These are phyloP conservation scores for Epinotia nisella DNA, from an alignment of 2,888 invertebrate species.

Conservation along the genomic window DNA sequence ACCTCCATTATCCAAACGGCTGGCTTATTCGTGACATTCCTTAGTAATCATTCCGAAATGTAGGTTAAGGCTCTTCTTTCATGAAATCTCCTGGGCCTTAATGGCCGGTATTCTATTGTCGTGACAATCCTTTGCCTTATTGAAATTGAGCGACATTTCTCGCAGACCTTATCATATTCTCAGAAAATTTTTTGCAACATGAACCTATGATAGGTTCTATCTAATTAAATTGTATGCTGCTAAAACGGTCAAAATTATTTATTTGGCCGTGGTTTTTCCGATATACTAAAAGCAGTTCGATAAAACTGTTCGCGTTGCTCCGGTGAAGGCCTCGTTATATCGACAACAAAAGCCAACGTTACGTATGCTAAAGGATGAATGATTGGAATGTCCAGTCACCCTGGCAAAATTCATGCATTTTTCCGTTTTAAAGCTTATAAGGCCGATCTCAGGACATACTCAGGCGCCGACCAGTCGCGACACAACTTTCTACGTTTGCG, in stretches of 20 bases:
- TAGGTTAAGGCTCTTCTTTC: constrained; percentile 79
- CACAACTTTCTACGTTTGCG: constrained; percentile 83
- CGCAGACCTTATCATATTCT: background rate
- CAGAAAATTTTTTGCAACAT: background rate
- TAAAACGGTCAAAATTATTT: background rate
- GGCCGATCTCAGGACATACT: constrained; percentile 81
- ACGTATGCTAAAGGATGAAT: constrained; percentile 15
- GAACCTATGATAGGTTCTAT: too few species aligned
- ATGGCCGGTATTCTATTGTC: constrained; percentile 31
- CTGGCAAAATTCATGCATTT: constrained; percentile 70
- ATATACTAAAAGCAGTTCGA: background rate
- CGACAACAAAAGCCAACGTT: constrained; percentile 15
- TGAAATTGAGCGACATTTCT: constrained; percentile 6
- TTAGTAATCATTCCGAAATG: constrained; percentile 77
- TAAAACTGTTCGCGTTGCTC: background rate
- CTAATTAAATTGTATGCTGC: background rate
- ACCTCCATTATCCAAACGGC: constrained; percentile 78
- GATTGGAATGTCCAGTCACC: constrained; percentile 53
- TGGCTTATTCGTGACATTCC: constrained; percentile 82
- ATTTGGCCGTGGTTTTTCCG: background rate
- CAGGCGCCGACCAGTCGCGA: constrained; percentile 82
- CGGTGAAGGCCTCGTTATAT: background rate
- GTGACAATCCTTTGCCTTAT: constrained; percentile 22
- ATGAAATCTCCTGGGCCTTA: constrained; percentile 55
- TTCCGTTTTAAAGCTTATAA: constrained; percentile 77